Percentiles rank a stretch among this genome's conserved stretches.
phyloP scores from a whole-genome alignment of 2,113 vertebrate genomes.

The Notothenia coriiceps region DNA sequence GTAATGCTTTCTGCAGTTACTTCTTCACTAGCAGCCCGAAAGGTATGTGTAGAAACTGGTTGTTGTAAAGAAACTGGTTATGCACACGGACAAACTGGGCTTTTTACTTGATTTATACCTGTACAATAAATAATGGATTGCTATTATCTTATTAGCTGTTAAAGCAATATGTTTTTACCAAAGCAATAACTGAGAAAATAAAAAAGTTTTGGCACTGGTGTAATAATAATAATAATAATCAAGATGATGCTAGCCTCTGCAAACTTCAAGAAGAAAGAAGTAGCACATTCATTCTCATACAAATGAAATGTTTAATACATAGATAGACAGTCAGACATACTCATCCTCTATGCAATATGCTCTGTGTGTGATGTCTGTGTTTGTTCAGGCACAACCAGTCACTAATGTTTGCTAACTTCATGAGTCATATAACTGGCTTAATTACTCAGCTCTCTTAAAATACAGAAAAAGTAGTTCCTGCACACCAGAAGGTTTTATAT shows the following conservation, averaged over 20 bases:
- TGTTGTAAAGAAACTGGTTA: constrained; percentile 8
- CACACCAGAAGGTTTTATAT: not conserved
- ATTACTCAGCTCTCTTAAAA: not conserved
- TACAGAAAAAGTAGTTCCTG: not conserved
- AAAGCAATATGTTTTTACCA: not conserved
- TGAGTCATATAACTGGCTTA: not conserved
- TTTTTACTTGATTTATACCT: not conserved
- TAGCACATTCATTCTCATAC: not conserved
- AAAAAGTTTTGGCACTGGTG: not conserved
- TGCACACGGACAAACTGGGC: not conserved
- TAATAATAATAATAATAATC: not conserved
- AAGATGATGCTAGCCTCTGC: not conserved
- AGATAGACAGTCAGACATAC: not conserved
- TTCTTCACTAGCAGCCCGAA: not conserved
- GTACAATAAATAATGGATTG: not conserved
- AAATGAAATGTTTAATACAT: not conserved
- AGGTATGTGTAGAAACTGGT: constrained; percentile 16
- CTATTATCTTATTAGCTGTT: not conserved
- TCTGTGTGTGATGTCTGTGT: not conserved
- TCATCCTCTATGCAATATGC: not conserved
- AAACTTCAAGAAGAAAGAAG: no score
- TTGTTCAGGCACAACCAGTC: not conserved
- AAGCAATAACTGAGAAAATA: not conserved
- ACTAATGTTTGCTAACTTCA: not conserved
- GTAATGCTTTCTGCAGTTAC: not conserved